These are phyloP conservation scores for Pheosia gnoma DNA, from an alignment of 2,888 invertebrate genomes.

Conservation along the genomic window DNA sequence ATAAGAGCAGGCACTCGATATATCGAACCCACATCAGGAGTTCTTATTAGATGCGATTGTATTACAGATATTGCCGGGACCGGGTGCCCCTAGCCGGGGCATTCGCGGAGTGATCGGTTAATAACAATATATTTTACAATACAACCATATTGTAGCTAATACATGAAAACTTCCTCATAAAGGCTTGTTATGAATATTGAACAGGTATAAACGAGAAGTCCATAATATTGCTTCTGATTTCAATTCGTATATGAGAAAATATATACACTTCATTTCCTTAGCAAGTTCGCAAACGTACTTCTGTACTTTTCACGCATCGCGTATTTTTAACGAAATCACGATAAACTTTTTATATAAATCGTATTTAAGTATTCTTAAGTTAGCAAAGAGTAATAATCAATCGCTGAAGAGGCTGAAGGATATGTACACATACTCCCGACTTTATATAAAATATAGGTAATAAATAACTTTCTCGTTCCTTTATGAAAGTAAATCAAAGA, in stretches of 20 bases:
- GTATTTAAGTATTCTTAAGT: background rate
- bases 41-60: constrained; percentile 66
- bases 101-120: background rate
- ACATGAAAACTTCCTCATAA: constrained; percentile 21
- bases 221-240: constrained; percentile 12
- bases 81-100: background rate
- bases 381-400: constrained; percentile 2
- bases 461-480: background rate
- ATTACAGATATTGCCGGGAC: constrained; percentile 56
- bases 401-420: constrained; percentile 1
- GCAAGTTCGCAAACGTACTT: constrained; percentile 4
- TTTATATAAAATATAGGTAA: constrained; percentile 1
- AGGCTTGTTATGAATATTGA: constrained; percentile 34
- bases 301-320: background rate
- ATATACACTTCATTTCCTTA: constrained; percentile 11
- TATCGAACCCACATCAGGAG: constrained; percentile 64
- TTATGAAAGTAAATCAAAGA: background rate
- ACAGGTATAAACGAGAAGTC: constrained; percentile 14
- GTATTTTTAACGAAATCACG: constrained; percentile 1
- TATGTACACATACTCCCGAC: no score
- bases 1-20: constrained; percentile 49
- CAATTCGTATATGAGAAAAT: constrained; percentile 7
- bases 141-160: constrained; percentile 21
- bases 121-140: constrained; percentile 19
- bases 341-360: constrained; percentile 3